Evolutionary conservation across 2,888 invertebrate genomes (phyloP).

Genomic region (Spodoptera picta): DNA sequence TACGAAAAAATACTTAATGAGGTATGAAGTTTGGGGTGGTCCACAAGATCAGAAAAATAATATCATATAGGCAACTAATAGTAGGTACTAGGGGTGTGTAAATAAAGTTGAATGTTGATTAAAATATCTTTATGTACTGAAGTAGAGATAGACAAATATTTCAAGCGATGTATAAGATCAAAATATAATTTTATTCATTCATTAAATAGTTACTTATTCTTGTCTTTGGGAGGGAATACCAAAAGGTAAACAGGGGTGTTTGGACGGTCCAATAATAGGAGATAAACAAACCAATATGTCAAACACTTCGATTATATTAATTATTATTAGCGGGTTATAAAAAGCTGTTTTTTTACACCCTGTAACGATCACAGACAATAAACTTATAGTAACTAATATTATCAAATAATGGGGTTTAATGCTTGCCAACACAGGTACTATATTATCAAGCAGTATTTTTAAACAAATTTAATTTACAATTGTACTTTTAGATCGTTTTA

Average conservation of each 20-base stretch:
- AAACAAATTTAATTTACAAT: neutral
- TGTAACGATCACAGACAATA: conserved; percentile 50
- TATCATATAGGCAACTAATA: conserved; percentile 12
- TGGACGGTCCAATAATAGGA: conserved; percentile 40
- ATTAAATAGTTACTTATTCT: conserved; percentile 13
- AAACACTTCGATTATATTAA: neutral
- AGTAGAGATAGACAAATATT: neutral
- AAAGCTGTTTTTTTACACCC: conserved; percentile 35
- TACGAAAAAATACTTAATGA: conserved; percentile 35
- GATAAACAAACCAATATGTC: conserved; percentile 1
- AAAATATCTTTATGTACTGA: neutral
- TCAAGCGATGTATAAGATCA: neutral
- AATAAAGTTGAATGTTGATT: neutral
- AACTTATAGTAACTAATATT: conserved; percentile 31
- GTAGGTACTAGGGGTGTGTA: conserved; percentile 1
- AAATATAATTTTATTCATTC: conserved; percentile 6
- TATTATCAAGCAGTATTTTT: neutral
- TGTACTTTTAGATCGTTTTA: neutral
- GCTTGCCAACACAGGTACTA: neutral
- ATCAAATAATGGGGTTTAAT: conserved; percentile 8
- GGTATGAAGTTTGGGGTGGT: conserved; percentile 40
- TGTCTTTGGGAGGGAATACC: conserved; percentile 23
- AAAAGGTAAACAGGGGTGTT: conserved; percentile 4
- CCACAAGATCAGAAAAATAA: conserved; percentile 28
- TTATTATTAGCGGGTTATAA: conserved; percentile 1